A percentile compares a stretch with the other conserved stretches of the same genome.
Evolutionary conservation across 30 jellyfish, hydroid and myxozoan genomes (phyloP).

Genomic region (Sanderia malayensis): DNA sequence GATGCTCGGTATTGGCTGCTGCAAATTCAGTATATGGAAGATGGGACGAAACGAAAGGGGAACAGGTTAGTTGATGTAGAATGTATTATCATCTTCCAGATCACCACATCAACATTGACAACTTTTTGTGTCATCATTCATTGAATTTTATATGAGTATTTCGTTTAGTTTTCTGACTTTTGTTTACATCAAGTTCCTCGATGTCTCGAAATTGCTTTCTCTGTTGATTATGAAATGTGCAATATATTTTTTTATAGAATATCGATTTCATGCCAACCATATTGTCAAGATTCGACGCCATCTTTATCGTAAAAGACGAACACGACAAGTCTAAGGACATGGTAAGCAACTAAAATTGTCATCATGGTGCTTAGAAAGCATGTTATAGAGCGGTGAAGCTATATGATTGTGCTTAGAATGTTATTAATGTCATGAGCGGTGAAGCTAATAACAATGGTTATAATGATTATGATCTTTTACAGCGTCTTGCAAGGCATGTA

Average conservation of each 20-base stretch:
- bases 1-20: constrained; percentile 99
- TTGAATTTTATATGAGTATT: too few species aligned
- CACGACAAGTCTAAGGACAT: constrained; percentile 92
- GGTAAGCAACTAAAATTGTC: constrained; percentile 43
- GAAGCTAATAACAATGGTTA: neutral
- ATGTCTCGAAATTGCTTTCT: neutral
- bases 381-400: neutral
- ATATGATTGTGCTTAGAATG: neutral
- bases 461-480: constrained; percentile 10
- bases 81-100: neutral
- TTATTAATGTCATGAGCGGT: neutral
- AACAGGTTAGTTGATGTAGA: constrained; percentile 50
- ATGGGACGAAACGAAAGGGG: constrained; percentile 99
- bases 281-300: constrained; percentile 95
- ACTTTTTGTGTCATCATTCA: neutral
- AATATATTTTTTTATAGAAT: constrained; percentile 54
- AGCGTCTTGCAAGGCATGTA: constrained; percentile 99
- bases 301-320: constrained; percentile 95
- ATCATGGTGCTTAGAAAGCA: neutral
- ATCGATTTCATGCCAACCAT: constrained; percentile 99
- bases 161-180: too few species aligned
- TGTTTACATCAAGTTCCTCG: too few species aligned
- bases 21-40: constrained; percentile 99
- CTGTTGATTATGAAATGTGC: neutral
- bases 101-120: neutral